Base-by-base conservation (phyloP, 2,888 invertebrate genomes). In the Trissoscelio sp. region DNA sequence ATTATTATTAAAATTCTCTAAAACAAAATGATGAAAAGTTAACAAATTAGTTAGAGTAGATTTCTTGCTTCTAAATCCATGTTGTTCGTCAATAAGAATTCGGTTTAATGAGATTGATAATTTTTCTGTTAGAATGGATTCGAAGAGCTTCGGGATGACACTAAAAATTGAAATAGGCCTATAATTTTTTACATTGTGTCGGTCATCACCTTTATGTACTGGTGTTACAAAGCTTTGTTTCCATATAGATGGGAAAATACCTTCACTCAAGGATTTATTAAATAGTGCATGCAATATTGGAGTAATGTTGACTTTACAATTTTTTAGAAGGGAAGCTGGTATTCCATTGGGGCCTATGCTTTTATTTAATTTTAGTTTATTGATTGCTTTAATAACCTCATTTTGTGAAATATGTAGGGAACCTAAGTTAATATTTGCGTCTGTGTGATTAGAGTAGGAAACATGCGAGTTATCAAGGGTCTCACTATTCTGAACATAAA, bases 91-190 rank as follows among this genome's bases (percentile, higher is more conserved):
- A n/a, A 66, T 31, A 22, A 57, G 0, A 0, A 39, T 4, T 5
- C n/a, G 12, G 0, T 12, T 24, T 9, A 28, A 22, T 2, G 31
- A 12, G 11, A 7, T 9, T n/a, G 46, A 2, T 20, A 66, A n/a
- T 22, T 66, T 48, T 16, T 28, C 18, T 12, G 22, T 37, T 1
- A 66, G 12, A 1, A 51, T 18, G 5, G 16, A n/a, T 12, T 51
- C 48, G 46, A 51, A 66, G 2, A 66, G n/a, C 16, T 66, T 51
- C 0, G 66, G 51, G 4, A 66, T 66, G 3, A 37, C 3, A 11
- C 22, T 37, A n/a, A 66, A 11, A 0, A 14, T 51, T 11, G 66
- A 39, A 11, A 66, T 66, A 6, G 51, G 39, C 11, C 66, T 7
- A 12, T 53, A 39, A 18, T 66, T 39, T 3, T 3, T 39, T 14